phyloP scores from a whole-genome alignment of 2,113 vertebrate genomes.

The Varanus komodoensis region DNA sequence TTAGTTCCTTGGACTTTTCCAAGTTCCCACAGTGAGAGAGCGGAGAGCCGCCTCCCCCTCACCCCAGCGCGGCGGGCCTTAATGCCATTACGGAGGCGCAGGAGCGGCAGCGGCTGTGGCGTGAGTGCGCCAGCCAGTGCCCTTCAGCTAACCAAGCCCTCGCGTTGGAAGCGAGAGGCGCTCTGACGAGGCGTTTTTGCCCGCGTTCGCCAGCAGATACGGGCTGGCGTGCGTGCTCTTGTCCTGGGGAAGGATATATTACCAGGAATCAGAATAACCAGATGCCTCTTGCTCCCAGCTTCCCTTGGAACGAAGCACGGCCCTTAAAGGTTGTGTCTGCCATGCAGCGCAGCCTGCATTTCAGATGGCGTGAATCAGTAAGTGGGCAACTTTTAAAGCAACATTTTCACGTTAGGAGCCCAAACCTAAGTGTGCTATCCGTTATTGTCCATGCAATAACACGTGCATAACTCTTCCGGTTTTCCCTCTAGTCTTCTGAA shows the following conservation, averaged over 20 bases:
- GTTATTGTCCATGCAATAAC: neutral
- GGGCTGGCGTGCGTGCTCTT: neutral
- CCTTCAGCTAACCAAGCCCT: neutral
- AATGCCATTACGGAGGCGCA: neutral
- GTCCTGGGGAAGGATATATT: neutral
- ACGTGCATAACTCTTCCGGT: neutral
- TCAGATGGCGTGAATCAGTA: neutral
- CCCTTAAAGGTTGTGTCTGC: rapidly evolving
- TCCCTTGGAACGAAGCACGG: neutral
- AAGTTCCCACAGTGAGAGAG: neutral
- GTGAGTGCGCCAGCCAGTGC: neutral
- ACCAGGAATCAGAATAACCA: neutral
- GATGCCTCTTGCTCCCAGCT: too few species aligned
- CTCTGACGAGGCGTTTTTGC: slow-evolving; percentile 42
- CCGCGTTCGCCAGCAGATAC: neutral
- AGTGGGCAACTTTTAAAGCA: neutral
- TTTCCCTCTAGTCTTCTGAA: neutral
- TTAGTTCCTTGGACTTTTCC: neutral
- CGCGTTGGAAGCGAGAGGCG: neutral
- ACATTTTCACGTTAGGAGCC: neutral
- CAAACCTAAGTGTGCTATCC: neutral
- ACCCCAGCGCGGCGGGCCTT: neutral
- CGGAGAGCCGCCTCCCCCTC: neutral
- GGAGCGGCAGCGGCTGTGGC: neutral
- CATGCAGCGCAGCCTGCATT: neutral